Base-by-base conservation (phyloP, 2,888 invertebrate genomes). In the Melitaea athalia region DNA sequence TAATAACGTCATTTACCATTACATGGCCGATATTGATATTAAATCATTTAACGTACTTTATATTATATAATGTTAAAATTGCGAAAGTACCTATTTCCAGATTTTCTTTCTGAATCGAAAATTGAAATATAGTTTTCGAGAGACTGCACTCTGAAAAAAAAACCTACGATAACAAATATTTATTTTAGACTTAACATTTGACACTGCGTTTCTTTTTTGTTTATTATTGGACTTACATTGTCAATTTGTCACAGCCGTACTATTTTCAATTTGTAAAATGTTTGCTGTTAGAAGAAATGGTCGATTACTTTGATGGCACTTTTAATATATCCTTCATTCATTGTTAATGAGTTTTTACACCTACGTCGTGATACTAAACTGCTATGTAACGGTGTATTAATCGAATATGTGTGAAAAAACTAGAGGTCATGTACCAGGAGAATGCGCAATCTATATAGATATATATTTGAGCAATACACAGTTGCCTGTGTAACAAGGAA, bases 351-450 rank as follows among this genome's bases (percentile, higher is more conserved):
- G 62, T 53, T 64, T 64, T 64, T 17, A 64, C 68, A 24, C 66
- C 63, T 63, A 69, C 69, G 43, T 45, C 59, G 59, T 63, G 59
- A 59, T 52, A 68, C 50, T 10, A 15, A 55, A 15, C 49, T 47
- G 64, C 38, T 52, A 12, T 59, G 59, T 70, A 73, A 72, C 69
- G 70, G 74, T 69, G 17, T 64, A 53, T 60, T 50, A 61, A 63
- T 66, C 63, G 69, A 71, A 71, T 70, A 63, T 55, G 63, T 55
- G 53, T 65, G 64, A 52, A 62, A 68, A 72, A 74, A 64, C 55
- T 59, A 52, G 59, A 64, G 71, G 70, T 74, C 74, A 62, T 69
- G 57, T 49, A 74, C 71, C 71, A 59, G 68, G 53, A 64, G 57
- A 61, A 61, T 42, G 45, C 5, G 53, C 59, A 60, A 60, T 24